phyloP scores from a whole-genome alignment of 2,113 vertebrate genomes.

The Dicentrarchus labrax region DNA sequence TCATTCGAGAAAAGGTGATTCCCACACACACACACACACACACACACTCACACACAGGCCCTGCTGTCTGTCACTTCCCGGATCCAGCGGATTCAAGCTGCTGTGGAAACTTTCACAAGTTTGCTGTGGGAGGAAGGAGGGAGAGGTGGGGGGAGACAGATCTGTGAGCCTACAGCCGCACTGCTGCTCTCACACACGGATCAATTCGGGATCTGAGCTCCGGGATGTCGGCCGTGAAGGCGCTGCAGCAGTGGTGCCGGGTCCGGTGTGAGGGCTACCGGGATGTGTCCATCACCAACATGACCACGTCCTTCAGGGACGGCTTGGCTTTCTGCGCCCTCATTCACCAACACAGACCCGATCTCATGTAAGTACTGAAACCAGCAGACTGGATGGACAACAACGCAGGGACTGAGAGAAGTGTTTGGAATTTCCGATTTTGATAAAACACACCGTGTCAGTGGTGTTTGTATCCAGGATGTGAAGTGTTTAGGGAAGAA shows the following conservation, averaged over 20 bases:
- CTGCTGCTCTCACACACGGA: conserved; percentile 7
- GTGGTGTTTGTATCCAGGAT: neutral
- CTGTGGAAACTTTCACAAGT: conserved; percentile 59
- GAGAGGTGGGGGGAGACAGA: neutral
- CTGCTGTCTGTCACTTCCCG: conserved; percentile 3
- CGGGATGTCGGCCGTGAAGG: conserved; percentile 91
- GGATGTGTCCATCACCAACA: conserved; percentile 94
- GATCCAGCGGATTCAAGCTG: conserved; percentile 15
- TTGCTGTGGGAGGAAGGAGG: neutral
- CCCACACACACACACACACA: neutral
- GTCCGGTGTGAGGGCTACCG: conserved; percentile 92
- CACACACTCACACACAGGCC: neutral
- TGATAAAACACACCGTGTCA: neutral
- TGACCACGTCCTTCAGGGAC: conserved; percentile 98
- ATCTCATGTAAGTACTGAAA: conserved; percentile 91
- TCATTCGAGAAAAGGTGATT: neutral
- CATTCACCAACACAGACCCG: conserved; percentile 94
- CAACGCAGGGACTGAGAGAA: neutral
- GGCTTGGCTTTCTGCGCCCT: conserved; percentile 97
- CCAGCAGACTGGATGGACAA: neutral
- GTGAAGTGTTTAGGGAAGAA: neutral
- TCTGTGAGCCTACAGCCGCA: neutral
- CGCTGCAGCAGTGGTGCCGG: conserved; percentile 96
- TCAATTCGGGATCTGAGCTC: conserved; percentile 17
- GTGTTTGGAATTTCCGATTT: neutral